These are phyloP conservation scores for Thereva unica DNA, from an alignment of 2,888 invertebrate species.

Conservation along the genomic window DNA sequence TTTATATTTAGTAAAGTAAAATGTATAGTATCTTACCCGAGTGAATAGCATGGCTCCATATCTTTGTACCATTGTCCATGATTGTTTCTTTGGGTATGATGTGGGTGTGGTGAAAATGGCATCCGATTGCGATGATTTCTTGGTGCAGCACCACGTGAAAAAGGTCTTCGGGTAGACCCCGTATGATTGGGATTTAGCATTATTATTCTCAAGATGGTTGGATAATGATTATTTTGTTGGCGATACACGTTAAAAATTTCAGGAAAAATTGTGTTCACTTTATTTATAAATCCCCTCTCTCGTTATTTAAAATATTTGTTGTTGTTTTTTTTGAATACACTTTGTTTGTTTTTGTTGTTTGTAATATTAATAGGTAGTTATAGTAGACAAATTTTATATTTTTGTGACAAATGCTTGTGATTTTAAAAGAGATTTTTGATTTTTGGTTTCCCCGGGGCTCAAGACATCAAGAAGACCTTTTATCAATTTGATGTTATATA, in stretches of 20 bases:
- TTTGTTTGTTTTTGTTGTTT: too few species aligned
- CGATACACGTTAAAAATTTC: not conserved
- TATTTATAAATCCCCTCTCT: too few species aligned
- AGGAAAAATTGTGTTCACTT: too few species aligned
- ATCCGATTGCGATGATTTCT: conserved; percentile 55
- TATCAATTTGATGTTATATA: too few species aligned
- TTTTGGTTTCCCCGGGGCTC: too few species aligned
- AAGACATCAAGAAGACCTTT: too few species aligned
- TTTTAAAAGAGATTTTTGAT: too few species aligned
- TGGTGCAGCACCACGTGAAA: conserved; percentile 55
- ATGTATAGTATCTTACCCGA: conserved; percentile 53
- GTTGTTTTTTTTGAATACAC: too few species aligned
- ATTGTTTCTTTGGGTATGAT: conserved; percentile 49
- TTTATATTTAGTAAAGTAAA: not conserved
- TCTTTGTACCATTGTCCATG: conserved; percentile 50
- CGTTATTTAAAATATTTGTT: too few species aligned
- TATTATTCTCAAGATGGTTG: conserved; percentile 26
- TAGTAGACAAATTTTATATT: too few species aligned
- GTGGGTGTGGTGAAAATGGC: conserved; percentile 55
- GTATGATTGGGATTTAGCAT: conserved; percentile 55
- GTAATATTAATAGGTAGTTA: too few species aligned
- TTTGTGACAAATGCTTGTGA: too few species aligned
- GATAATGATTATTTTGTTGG: conserved; percentile 16
- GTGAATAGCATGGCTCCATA: conserved; percentile 50
- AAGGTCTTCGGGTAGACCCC: conserved; percentile 55